Percentiles rank a stretch among this genome's conserved stretches.
Conservation (phyloP, 2,113 vertebrate genomes). For the Pangasianodon hypophthalmus region DNA sequence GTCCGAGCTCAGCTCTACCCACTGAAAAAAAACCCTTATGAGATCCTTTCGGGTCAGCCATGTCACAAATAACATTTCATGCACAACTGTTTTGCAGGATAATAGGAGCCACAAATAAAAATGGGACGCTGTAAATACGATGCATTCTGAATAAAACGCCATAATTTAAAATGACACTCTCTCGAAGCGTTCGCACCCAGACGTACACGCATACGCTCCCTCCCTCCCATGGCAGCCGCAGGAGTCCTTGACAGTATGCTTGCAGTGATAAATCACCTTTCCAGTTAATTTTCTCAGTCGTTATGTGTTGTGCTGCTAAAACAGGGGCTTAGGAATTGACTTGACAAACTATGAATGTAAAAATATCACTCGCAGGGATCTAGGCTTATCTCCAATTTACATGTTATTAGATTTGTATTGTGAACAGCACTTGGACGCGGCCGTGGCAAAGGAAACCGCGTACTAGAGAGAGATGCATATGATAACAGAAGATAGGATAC, state of each 20-base stretch:
- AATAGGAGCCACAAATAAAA: constrained; percentile 99
- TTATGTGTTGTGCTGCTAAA: constrained; percentile 99
- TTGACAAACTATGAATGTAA: constrained; percentile 99
- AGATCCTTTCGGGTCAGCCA: constrained; percentile 98
- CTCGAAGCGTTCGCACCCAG: constrained; percentile 67
- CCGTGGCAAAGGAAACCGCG: constrained; percentile 44
- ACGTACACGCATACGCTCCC: constrained; percentile 75
- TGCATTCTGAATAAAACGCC: constrained; percentile 99
- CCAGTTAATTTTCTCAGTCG: constrained; percentile 99
- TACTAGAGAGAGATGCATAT: constrained; percentile 60
- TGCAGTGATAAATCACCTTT: constrained; percentile 99
- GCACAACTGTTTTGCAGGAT: constrained; percentile 99
- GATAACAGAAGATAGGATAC: constrained; percentile 74
- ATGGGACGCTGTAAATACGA: constrained; percentile 98
- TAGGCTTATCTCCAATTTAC: constrained; percentile 80
- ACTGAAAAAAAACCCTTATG: constrained; percentile 82
- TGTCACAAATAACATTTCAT: constrained; percentile 99
- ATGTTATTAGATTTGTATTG: constrained; percentile 80
- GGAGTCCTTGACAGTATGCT: constrained; percentile 99
- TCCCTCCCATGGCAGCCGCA: constrained; percentile 95
- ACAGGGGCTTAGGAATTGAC: constrained; percentile 97
- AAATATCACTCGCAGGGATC: constrained; percentile 80
- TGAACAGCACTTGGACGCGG: constrained; percentile 65
- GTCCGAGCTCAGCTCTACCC: constrained; percentile 85
- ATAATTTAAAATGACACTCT: constrained; percentile 91